Percentiles rank a stretch among this genome's conserved stretches.
Evolutionary conservation across 2,113 vertebrate species (phyloP).

Genomic region (Gasterosteus aculeatus): DNA sequence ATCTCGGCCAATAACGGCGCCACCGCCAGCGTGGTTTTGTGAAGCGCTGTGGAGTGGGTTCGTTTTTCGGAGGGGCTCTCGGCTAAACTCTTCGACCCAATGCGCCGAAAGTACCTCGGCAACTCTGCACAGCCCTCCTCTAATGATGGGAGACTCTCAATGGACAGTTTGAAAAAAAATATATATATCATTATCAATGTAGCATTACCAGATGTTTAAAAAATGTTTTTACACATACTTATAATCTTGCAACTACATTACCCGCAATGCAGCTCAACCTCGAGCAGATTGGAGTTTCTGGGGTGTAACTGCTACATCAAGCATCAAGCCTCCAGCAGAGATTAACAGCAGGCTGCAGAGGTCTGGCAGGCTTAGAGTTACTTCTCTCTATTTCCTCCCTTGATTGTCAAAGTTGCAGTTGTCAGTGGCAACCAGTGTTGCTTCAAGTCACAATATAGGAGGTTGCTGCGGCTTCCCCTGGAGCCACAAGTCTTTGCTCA

Average conservation of each 20-base stretch:
- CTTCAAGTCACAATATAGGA: background rate
- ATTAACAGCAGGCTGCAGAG: background rate
- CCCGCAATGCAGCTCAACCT: background rate
- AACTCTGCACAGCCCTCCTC: no score
- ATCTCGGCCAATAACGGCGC: slow-evolving; percentile 82
- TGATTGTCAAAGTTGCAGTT: background rate
- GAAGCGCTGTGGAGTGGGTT: slow-evolving; percentile 74
- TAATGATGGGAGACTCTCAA: background rate
- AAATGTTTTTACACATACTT: background rate
- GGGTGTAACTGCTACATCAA: background rate
- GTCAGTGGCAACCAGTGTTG: background rate
- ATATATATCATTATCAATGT: background rate
- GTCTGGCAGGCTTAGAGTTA: background rate
- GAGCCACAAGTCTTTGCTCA: background rate
- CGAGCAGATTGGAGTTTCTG: background rate
- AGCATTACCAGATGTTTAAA: background rate
- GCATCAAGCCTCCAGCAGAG: background rate
- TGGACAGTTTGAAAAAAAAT: background rate
- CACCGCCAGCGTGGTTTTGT: slow-evolving; percentile 81
- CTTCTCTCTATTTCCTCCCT: background rate
- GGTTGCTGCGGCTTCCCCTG: background rate
- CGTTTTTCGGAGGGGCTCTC: no score
- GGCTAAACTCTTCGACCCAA: background rate
- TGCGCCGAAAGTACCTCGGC: background rate
- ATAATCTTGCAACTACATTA: background rate